A percentile compares a stretch with the other conserved stretches of the same genome.
Evolutionary conservation across 2,113 vertebrate species (phyloP).

Genomic region (Epinephelus lanceolatus): DNA sequence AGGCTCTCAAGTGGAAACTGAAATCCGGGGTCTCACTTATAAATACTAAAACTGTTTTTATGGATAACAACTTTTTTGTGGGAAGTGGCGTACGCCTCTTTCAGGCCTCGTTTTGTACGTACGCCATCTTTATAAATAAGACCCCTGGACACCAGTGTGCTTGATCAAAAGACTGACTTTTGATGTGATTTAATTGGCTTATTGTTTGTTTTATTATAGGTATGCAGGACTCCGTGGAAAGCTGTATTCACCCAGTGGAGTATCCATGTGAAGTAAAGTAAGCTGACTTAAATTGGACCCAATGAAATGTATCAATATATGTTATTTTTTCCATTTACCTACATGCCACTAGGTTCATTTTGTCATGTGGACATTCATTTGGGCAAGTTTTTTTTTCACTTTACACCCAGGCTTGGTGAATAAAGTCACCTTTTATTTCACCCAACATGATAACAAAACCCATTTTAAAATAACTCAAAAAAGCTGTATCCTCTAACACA

Average conservation of each 20-base stretch:
- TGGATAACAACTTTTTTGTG: no score
- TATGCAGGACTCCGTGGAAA: background rate
- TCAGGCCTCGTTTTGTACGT: no score
- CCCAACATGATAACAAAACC: no score
- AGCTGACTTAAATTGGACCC: background rate
- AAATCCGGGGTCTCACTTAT: background rate
- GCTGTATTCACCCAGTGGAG: background rate
- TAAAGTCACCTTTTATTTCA: no score
- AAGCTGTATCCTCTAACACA: no score
- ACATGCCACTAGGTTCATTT: background rate
- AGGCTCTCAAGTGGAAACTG: background rate
- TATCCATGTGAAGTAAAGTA: background rate
- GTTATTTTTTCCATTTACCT: background rate
- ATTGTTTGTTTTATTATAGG: background rate
- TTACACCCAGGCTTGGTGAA: no score
- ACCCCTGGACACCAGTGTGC: background rate
- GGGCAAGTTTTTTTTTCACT: no score
- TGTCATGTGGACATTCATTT: background rate
- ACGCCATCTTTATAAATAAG: no score
- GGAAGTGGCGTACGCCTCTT: no score
- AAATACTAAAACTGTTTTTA: no score
- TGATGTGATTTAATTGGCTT: background rate
- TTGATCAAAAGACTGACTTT: background rate
- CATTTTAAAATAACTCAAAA: no score
- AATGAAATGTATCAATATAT: background rate